Percentiles rank a stretch among this genome's conserved stretches.
phyloP scores from a whole-genome alignment of 1,140 invertebrate genomes.

The Forficula auricularia region DNA sequence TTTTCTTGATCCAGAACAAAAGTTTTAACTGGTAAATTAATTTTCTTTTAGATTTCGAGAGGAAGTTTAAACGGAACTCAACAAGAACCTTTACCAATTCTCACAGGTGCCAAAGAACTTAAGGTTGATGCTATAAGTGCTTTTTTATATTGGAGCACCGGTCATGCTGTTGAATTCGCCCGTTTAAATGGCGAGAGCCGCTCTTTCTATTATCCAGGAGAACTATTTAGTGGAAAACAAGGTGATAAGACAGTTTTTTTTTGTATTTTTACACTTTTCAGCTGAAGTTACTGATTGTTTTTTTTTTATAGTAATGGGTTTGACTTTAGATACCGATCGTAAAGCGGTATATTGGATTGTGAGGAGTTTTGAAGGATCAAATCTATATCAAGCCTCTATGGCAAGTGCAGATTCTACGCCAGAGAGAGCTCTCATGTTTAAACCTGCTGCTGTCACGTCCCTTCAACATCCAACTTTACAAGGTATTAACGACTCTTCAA shows the following conservation, averaged over 20 bases:
- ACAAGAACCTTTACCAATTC: conserved; percentile 54
- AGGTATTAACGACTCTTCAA: conserved; percentile 9
- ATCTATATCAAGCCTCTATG: conserved; percentile 45
- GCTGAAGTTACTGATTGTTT: too few relatives aligned
- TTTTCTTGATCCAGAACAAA: too few relatives aligned
- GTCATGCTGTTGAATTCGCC: conserved; percentile 58
- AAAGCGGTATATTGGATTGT: conserved; percentile 64
- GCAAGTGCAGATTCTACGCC: conserved; percentile 26
- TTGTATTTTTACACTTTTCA: neutral
- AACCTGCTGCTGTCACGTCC: neutral
- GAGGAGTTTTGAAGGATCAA: conserved; percentile 51
- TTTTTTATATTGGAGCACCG: conserved; percentile 75
- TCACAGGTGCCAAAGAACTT: conserved; percentile 60
- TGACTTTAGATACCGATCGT: conserved; percentile 58
- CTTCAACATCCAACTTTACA: conserved; percentile 12
- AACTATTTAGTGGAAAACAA: conserved; percentile 60
- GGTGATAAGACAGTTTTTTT: conserved; percentile 30
- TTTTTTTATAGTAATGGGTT: conserved; percentile 46
- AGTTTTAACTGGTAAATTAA: too few relatives aligned
- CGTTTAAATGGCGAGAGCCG: conserved; percentile 59
- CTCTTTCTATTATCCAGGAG: conserved; percentile 49
- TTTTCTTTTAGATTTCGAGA: conserved; percentile 36
- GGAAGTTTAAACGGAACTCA: conserved; percentile 45
- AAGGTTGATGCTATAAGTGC: conserved; percentile 64
- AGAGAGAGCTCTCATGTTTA: neutral